phyloP scores from a whole-genome alignment of 2,113 vertebrate species.

The Naja naja region DNA sequence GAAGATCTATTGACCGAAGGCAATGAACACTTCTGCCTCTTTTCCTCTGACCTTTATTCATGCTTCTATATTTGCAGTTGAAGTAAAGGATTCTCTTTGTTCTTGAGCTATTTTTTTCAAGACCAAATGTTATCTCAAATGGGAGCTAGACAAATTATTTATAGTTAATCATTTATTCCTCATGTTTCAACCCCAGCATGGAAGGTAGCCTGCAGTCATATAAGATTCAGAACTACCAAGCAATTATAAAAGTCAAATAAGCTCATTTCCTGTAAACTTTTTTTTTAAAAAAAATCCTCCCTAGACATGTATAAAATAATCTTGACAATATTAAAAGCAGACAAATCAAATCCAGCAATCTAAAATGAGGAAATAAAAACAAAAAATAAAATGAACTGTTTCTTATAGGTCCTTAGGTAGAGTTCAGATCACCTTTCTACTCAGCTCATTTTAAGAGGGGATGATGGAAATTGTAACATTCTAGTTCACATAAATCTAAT shows the following conservation, averaged over 20 bases:
- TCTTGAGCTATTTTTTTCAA: background rate
- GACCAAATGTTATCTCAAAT: background rate
- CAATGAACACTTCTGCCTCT: background rate
- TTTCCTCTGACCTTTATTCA: background rate
- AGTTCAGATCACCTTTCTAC: background rate
- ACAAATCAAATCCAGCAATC: background rate
- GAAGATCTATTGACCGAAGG: background rate
- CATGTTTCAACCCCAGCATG: background rate
- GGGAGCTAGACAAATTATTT: constrained; percentile 10
- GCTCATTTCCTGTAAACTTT: background rate
- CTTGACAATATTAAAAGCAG: background rate
- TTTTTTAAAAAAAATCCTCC: rapidly evolving
- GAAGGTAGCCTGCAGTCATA: background rate
- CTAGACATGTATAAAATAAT: background rate
- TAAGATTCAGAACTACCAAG: background rate
- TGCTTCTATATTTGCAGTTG: background rate
- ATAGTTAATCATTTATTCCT: background rate
- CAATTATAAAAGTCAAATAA: constrained; percentile 6
- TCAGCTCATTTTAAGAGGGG: no score
- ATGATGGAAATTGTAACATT: background rate
- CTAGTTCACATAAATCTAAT: background rate
- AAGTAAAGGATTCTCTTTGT: background rate
- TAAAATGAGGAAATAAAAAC: background rate
- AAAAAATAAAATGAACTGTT: background rate
- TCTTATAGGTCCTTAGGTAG: background rate